Evolutionary conservation across 2,888 invertebrate species (phyloP), one percentile per base, ranked within the genome.

Genomic region (Campopleginae sp.): DNA sequence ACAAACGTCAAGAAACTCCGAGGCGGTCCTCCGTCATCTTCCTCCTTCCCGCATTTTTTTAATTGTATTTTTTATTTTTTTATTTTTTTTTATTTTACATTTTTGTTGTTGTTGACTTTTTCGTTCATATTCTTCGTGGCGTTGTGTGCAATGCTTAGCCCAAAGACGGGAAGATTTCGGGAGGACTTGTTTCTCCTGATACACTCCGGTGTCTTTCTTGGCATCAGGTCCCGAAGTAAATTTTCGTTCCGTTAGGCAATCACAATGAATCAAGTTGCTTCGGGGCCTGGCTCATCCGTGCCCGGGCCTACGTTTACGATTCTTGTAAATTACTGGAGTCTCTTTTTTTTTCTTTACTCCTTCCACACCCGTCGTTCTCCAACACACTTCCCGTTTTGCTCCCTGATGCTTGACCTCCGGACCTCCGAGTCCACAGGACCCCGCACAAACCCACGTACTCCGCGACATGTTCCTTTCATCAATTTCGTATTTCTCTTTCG

Each of bases 221-320:
- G 44, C 58, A 68, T 66, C 76, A 27, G 27, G 31, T 48, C 14
- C 68, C 38, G 46, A 71, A 87, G 88, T 86, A 88, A 89, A 81
- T 89, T 90, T 91, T 84, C 83, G 87, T 89, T 87, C 90, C 90
- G 90, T 90, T 90, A 90, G 88, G 90, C 89, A 90, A 91, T 91
- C 90, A 90, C 86, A 88, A 90, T 90, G 90, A 91, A 91, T 91
- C 90, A 91, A 88, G 46, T 38, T 48, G 66, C 84, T 51, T 54
- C 61, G 80, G 48, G 70, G 46, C 71, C 65, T 80, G 66, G 58
- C 63, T 80, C 65, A 86, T 84, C 82, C 78, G 86, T 44, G n/a
- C n/a, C n/a, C n/a, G 68, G 81, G 84, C 86, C 88, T 86, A 89
- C 90, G 87, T 90, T 89, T 90, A 90, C 88, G 90, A 90, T 90